Base-by-base conservation (phyloP, 2,888 invertebrate species). In the Nomada ferruginata region DNA sequence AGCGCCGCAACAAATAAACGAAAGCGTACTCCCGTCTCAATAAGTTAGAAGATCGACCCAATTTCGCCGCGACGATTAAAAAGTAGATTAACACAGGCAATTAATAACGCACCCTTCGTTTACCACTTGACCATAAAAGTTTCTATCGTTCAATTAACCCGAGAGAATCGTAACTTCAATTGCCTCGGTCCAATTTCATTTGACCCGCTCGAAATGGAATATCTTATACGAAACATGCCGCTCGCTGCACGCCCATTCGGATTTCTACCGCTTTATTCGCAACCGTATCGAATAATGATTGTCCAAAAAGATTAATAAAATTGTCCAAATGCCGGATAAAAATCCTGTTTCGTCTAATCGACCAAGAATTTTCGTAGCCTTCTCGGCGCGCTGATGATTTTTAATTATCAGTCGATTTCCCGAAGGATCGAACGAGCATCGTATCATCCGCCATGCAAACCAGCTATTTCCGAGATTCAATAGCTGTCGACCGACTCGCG, bases 381-480 rank as follows among this genome's bases (percentile, higher is more conserved):
- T 42, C 15, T 18, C 1, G 1, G 15, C 9, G 20, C 10, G 15
- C 15, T 10, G 15, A 47, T 59, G 36, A 36, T 36, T 36, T 7
- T n/a, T 10, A 55, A 55, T 47, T 2, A 3, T 11, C 18, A 20
- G 23, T 18, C 11, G 26, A 3, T 36, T 71, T 63, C 20, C 70
- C 11, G 53, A 5, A 29, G 29, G 52, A 52, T 65, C 11, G 4
- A 20, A 13, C 23, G 1, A 15, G 10, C 47, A 47, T 13, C 47
- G 13, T n/a, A 26, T 10, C n/a, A 65, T 44, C 44, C 53, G 29
- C 57, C 42, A 44, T 53, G 74, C 65, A 57, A n/a, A 55, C 13
- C 13, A 47, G 11, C 44, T 11, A 64, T 65, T 53, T 18, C 10
- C 23, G n/a, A 47, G 29, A 80, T 80, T 52, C 76, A n/a, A 4